phyloP scores from a whole-genome alignment of 1,140 invertebrate species.

The Uloborus diversus region DNA sequence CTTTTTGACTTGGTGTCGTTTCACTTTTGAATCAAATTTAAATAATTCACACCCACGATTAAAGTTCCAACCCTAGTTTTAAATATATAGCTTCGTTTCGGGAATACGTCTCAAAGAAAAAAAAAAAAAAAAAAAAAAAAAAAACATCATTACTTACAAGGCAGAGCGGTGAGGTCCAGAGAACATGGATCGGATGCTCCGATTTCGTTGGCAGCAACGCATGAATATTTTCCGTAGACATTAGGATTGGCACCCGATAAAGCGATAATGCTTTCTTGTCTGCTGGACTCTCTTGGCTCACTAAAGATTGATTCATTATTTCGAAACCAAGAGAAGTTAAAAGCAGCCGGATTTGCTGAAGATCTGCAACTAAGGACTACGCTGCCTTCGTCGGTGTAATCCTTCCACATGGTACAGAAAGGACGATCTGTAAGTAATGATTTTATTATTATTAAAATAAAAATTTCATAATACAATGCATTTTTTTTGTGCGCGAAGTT shows the following conservation, averaged over 20 bases:
- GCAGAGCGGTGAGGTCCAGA: slow-evolving; percentile 49
- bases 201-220: slow-evolving; percentile 59
- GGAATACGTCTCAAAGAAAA: no score
- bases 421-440: slow-evolving; percentile 75
- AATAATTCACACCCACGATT: no score
- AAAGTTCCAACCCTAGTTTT: no score
- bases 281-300: slow-evolving; percentile 10
- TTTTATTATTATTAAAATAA: neutral
- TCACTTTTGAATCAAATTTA: no score
- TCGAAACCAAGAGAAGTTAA: slow-evolving; percentile 83
- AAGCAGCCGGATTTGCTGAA: slow-evolving; percentile 80
- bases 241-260: slow-evolving; percentile 27
- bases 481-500: neutral
- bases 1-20: no score
- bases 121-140: no score
- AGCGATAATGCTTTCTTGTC: slow-evolving; percentile 38
- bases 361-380: slow-evolving; percentile 83
- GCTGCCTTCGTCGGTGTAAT: slow-evolving; percentile 69
- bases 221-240: slow-evolving; percentile 58
- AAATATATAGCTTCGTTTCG: no score
- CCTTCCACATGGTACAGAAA: slow-evolving; percentile 79
- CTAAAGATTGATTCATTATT: slow-evolving; percentile 67
- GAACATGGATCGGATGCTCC: slow-evolving; percentile 59
- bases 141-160: slow-evolving; percentile 56
- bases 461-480: neutral